phyloP scores from a whole-genome alignment of 2,888 invertebrate genomes.

The Macrophya annulata region DNA sequence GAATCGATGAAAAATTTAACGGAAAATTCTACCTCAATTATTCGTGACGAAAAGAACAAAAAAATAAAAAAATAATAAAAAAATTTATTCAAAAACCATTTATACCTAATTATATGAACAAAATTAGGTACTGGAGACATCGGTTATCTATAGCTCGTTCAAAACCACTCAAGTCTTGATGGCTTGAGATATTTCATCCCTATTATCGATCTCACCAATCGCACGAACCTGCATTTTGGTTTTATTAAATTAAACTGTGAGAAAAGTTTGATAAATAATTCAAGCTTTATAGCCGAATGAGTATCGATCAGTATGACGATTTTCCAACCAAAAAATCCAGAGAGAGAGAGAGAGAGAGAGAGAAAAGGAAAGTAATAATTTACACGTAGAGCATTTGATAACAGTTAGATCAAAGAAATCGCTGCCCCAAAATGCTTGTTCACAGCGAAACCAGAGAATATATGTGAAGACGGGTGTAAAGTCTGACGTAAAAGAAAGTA shows the following conservation, averaged over 20 bases:
- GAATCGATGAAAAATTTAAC: not conserved
- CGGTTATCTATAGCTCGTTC: not conserved
- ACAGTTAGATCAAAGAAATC: not conserved
- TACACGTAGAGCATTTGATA: not conserved
- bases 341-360: not conserved
- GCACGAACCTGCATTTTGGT: not conserved
- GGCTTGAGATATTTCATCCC: not conserved
- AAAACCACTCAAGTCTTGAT: not conserved
- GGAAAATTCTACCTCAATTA: too few species aligned
- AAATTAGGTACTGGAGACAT: not conserved
- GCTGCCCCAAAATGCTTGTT: not conserved
- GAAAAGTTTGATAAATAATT: conserved; percentile 71
- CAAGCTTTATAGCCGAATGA: conserved; percentile 68
- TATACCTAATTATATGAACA: not conserved
- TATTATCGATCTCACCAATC: not conserved
- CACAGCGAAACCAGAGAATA: not conserved
- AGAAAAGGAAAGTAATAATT: too few species aligned
- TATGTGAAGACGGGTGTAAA: not conserved
- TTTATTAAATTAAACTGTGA: not conserved
- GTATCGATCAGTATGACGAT: conserved; percentile 65
- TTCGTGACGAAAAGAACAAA: too few species aligned
- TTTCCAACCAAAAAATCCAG: not conserved
- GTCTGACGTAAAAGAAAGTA: not conserved
- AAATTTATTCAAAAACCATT: not conserved
- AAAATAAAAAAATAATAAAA: too few species aligned